These are phyloP conservation scores for Gymnobelideus leadbeateri DNA, from an alignment of 2,113 vertebrate species.

Conservation along the genomic window DNA sequence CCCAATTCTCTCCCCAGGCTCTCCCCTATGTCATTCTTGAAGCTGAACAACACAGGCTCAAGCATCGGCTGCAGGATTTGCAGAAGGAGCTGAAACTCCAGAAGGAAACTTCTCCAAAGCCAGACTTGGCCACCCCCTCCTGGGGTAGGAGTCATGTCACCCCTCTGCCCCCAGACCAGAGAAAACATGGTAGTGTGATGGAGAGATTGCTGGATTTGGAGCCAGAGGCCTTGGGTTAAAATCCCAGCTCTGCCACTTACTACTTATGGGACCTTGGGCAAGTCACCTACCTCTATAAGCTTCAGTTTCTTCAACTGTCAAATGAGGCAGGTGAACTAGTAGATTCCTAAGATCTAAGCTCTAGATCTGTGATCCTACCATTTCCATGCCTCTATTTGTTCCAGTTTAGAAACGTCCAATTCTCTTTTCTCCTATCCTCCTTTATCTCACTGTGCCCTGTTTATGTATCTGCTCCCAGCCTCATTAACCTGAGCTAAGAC, in stretches of 20 bases:
- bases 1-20: slow-evolving; percentile 37
- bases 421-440: neutral
- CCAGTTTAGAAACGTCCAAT: neutral
- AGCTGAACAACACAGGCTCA: slow-evolving; percentile 61
- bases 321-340: neutral
- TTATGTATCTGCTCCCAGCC: neutral
- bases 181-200: neutral
- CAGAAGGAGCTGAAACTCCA: slow-evolving; percentile 57
- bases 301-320: neutral
- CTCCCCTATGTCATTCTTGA: slow-evolving; percentile 37
- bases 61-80: slow-evolving; percentile 68
- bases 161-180: neutral
- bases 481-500: neutral
- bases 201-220: neutral
- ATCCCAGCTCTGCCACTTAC: neutral
- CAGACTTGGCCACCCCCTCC: slow-evolving; percentile 31
- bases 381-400: neutral
- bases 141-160: slow-evolving; percentile 28
- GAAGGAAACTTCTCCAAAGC: slow-evolving; percentile 24
- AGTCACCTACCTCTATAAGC: neutral
- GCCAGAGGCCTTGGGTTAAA: neutral
- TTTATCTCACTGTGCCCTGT: neutral
- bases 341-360: neutral
- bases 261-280: neutral
- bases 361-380: neutral